Base-by-base conservation (phyloP, 2,113 vertebrate genomes). In the Hippocampus abdominalis region DNA sequence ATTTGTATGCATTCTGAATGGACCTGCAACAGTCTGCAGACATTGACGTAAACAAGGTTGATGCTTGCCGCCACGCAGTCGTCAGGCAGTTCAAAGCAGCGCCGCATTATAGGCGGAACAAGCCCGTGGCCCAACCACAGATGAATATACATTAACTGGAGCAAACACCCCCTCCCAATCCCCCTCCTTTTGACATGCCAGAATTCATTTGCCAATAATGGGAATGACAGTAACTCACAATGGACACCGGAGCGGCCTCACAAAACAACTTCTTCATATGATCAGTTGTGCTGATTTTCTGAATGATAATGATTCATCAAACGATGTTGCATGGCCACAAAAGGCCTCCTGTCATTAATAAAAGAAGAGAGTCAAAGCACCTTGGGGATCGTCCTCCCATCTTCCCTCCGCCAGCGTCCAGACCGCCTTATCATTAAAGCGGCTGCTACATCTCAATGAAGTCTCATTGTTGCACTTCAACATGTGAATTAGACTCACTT, bases 1-100 rank as follows among this genome's bases (percentile, higher is more conserved):
- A 93, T 94, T 94, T 94, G 93, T 94, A 95, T 93, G 92, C 94
- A 95, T 94, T 91, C 90, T 89, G 89, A 91, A 88, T 88, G 85
- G 87, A 95, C 94, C 94, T 94, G 94, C 92, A 91, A 89, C 87
- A 91, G 90, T 90, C 81, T 88, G 91, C 84, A 91, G 93, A 93
- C 92, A 92, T 93, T 93, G 92, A 93, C 92, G 91, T 92, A 93
- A 94, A 96, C 94, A 91, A 94, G 95, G 94, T 88, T 65, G 76
- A 89, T 91, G 93, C 90, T 88, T 87, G 93, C 93, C 85, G 78
- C 91, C 92, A 91, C 92, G 89, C 84, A 91, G 91, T 92, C 77
- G 76, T 78, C 72, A 46, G 77, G 93, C 49, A 65, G 25, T 77
- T 82, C 81, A 88, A 66, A 76, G 74, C 21, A 0, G 68, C 67